phyloP scores from a whole-genome alignment of 2,113 vertebrate species.

The Scomber scombrus region DNA sequence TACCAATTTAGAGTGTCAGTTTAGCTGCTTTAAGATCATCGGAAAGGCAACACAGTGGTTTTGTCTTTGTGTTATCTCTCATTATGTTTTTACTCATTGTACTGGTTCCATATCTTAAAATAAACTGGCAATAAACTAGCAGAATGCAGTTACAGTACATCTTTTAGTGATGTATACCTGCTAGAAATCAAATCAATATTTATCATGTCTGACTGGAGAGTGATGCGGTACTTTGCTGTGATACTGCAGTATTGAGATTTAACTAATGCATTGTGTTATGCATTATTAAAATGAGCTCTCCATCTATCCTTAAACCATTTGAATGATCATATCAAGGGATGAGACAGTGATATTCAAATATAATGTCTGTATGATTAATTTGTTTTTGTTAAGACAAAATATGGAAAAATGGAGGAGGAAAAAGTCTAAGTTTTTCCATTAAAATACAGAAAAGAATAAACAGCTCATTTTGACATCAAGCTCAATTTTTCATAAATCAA shows the following conservation, averaged over 20 bases:
- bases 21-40: neutral
- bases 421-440: slow-evolving; percentile 6
- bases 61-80: slow-evolving; percentile 11
- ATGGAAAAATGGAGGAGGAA: neutral
- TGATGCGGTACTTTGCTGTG: slow-evolving; percentile 7
- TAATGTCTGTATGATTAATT: slow-evolving; percentile 4
- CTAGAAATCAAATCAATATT: slow-evolving; percentile 26
- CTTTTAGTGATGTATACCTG: slow-evolving; percentile 28
- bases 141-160: neutral
- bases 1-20: slow-evolving; percentile 27
- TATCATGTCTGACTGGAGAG: neutral
- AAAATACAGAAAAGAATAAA: slow-evolving; percentile 5
- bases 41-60: neutral
- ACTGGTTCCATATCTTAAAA: slow-evolving; percentile 21
- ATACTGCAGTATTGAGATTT: slow-evolving; percentile 16
- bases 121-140: slow-evolving; percentile 21
- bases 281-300: neutral
- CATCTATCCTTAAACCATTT: slow-evolving; percentile 23
- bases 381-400: slow-evolving; percentile 25
- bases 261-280: slow-evolving; percentile 27
- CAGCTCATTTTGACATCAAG: slow-evolving; percentile 18
- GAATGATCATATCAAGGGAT: slow-evolving; percentile 4
- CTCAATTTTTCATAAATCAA: slow-evolving; percentile 20
- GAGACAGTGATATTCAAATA: slow-evolving; percentile 8
- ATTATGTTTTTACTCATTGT: slow-evolving; percentile 1